Conservation (phyloP, 2,888 invertebrate genomes). For the Tridacna gigas region DNA sequence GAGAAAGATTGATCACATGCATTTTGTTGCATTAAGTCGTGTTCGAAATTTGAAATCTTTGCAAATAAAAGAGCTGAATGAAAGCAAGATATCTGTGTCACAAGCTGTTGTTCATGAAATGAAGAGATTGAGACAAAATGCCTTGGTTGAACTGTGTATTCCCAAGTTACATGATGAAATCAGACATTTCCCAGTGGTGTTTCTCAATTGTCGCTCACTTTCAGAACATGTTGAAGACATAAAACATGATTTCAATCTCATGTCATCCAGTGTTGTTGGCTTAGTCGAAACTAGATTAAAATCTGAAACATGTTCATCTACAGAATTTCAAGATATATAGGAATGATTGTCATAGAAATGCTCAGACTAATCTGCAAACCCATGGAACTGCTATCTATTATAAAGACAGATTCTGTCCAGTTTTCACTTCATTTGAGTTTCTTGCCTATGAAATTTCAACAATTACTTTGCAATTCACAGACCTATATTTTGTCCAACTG, state of each 20-base stretch:
- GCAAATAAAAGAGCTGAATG: constrained; percentile 40
- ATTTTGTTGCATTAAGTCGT: constrained; percentile 47
- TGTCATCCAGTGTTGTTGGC: constrained; percentile 32
- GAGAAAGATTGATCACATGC: constrained; percentile 26
- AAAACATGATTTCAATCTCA: constrained; percentile 27
- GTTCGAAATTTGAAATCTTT: constrained; percentile 40
- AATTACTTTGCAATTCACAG: neutral
- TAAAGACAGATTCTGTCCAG: neutral
- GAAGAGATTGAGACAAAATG: constrained; percentile 21
- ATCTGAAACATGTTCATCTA: too few relatives aligned
- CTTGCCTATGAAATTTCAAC: neutral
- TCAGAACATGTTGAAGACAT: constrained; percentile 45
- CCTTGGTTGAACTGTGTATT: constrained; percentile 7
- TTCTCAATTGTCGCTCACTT: constrained; percentile 53
- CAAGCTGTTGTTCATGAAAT: constrained; percentile 49
- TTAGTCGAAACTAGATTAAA: constrained; percentile 42
- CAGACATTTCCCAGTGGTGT: constrained; percentile 7
- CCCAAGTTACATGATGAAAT: neutral
- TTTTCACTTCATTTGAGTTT: neutral
- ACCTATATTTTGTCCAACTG: neutral
- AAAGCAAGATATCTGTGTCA: constrained; percentile 30
- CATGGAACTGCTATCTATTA: neutral
- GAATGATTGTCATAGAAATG: neutral
- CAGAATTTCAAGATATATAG: too few relatives aligned
- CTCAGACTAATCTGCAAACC: neutral